Conservation (phyloP, 2,888 invertebrate genomes). For the Nysson spinosus region DNA sequence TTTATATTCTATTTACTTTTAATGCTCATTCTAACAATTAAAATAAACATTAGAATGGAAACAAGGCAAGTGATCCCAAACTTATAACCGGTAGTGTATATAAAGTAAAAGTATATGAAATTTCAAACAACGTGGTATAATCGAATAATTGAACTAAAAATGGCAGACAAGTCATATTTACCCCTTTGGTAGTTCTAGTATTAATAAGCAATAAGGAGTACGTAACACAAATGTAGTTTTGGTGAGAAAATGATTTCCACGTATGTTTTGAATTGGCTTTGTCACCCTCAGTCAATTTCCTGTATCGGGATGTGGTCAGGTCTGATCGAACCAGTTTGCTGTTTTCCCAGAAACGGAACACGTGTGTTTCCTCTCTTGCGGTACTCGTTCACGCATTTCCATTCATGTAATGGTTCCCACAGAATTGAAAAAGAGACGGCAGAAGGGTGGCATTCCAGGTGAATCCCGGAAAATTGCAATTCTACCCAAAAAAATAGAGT, state of each 20-base stretch:
- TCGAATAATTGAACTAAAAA: no score
- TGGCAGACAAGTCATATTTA: no score
- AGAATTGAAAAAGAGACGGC: neutral
- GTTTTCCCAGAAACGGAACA: neutral
- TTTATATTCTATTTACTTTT: no score
- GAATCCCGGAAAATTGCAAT: conserved; percentile 47
- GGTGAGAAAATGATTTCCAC: neutral
- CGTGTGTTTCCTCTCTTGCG: conserved; percentile 5
- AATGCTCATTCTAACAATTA: no score
- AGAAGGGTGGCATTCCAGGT: conserved; percentile 21
- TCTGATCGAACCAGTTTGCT: neutral
- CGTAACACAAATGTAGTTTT: no score
- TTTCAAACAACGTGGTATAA: no score
- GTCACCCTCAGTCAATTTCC: neutral
- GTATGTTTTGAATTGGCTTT: neutral
- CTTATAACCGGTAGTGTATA: no score
- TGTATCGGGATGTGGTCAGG: neutral
- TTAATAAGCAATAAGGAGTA: no score
- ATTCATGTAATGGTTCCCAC: neutral
- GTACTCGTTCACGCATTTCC: conserved; percentile 2
- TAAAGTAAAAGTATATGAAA: no score
- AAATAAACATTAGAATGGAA: no score
- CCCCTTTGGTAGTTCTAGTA: no score
- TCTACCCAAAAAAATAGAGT: conserved; percentile 51
- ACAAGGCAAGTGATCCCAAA: no score